A percentile compares a stretch with the other conserved stretches of the same genome.
Evolutionary conservation across 2,797 vertebrate genomes (phyloP).

Genomic region (Vireo griseus): DNA sequence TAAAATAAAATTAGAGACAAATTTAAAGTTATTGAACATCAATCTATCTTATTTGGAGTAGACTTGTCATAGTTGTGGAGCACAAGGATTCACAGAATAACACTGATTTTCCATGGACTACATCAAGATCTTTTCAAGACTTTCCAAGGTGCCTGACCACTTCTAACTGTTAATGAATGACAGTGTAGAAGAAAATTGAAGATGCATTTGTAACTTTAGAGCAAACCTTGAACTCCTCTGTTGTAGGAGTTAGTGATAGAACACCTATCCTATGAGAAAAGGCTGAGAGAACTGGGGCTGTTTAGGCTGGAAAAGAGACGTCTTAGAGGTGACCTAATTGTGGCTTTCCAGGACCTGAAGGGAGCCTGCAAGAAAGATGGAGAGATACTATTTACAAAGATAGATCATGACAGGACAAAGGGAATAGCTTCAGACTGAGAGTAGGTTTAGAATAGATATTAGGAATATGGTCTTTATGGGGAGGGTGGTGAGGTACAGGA

Average conservation of each 20-base stretch:
- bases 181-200: background rate
- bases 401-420: background rate
- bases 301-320: background rate
- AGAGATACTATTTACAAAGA: background rate
- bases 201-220: background rate
- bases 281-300: background rate
- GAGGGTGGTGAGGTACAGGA: background rate
- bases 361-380: background rate
- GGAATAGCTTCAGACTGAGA: background rate
- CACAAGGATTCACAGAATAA: background rate
- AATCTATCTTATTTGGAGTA: background rate
- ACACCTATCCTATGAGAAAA: background rate
- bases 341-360: background rate
- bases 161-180: background rate
- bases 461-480: background rate
- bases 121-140: background rate
- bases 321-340: too few species aligned
- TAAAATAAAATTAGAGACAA: background rate
- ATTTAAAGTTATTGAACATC: background rate
- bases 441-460: background rate
- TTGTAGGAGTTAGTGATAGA: background rate
- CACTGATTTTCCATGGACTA: background rate
- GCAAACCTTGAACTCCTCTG: background rate
- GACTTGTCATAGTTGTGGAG: background rate
- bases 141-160: background rate